Evolutionary conservation across 2,888 invertebrate genomes (phyloP).

Genomic region (Andrena dorsata): DNA sequence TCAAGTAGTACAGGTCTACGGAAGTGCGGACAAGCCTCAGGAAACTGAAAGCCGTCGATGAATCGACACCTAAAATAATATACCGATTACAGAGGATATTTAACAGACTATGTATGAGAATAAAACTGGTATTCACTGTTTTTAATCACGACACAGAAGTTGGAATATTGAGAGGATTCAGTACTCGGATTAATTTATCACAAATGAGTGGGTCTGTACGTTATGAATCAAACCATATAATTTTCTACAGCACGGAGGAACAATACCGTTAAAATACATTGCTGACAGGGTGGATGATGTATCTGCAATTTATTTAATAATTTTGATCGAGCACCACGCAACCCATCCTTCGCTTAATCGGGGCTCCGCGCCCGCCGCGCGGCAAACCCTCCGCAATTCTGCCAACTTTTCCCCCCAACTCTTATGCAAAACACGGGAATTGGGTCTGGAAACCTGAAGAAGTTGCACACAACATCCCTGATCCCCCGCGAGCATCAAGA

Average conservation of each 20-base stretch:
- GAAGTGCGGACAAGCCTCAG: not conserved
- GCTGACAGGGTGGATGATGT: slow-evolving; percentile 7
- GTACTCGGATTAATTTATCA: not conserved
- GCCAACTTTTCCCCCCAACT: slow-evolving; percentile 8
- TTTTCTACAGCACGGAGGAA: not conserved
- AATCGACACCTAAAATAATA: not conserved
- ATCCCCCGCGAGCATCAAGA: slow-evolving; percentile 56
- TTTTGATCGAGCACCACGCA: slow-evolving; percentile 34
- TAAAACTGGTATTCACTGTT: too few species aligned
- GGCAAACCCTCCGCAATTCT: slow-evolving; percentile 5
- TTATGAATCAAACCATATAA: not conserved
- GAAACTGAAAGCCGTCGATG: too few species aligned
- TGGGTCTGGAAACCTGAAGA: slow-evolving; percentile 13
- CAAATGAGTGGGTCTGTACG: not conserved
- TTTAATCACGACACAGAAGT: not conserved
- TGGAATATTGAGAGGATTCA: not conserved
- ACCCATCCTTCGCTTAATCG: slow-evolving; percentile 20
- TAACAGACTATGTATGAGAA: too few species aligned
- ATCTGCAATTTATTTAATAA: slow-evolving; percentile 40
- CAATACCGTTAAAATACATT: not conserved
- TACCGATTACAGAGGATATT: not conserved
- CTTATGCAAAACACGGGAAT: slow-evolving; percentile 46
- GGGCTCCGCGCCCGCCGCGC: not conserved
- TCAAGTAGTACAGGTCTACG: not conserved
- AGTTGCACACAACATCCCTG: slow-evolving; percentile 21